Base-by-base conservation (phyloP, 2,113 vertebrate species). In the Callopanchax toddi region DNA sequence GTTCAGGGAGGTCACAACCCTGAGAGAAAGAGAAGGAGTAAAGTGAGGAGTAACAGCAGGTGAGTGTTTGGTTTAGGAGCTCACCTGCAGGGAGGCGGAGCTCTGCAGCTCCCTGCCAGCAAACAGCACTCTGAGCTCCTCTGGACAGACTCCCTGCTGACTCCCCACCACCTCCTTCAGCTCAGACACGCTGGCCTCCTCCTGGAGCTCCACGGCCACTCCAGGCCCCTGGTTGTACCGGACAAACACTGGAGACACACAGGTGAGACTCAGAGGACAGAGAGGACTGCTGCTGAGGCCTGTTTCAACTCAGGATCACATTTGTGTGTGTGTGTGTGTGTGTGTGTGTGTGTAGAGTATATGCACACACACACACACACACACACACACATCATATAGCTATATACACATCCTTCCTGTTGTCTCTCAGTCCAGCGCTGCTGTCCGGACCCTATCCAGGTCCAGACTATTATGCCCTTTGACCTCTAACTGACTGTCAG, bases 61-160 rank as follows among this genome's bases (percentile, higher is more conserved):
- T 16, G 48, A 51, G 32, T 15, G 37, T 25, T 51, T 6, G 5
- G 17, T 18, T 9, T 18, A 29, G 25, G 17, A 43, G 16, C 57
- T 43, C 48, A 87, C 87, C 87, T 82, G 74, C 13, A 89, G 76
- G 0, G 81, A 81, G 57, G 44, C 9, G 18, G 6, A 13, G 76
- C 67, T 78, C 40, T 50, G 83, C 32, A 89, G 81, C 53, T 86
- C 85, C 29, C 67, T 64, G 6, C 87, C 87, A 10, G 87, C 87
- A 0, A 89, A 89, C 40, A 89, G 74, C 0, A 89, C 83, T 64
- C 70, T 36, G 17, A 89, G 83, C 4, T 4, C 12, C 13, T 84
- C 74, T 0, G 81, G 52, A 0, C 0, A 26, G 42, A 89, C 85
- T 3, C 85, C 87, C 52, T 84, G 87, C 52, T 76, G 83, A 39